Evolutionary conservation across 2,888 invertebrate genomes (phyloP).

Genomic region (Lasioglossum leucozonium): DNA sequence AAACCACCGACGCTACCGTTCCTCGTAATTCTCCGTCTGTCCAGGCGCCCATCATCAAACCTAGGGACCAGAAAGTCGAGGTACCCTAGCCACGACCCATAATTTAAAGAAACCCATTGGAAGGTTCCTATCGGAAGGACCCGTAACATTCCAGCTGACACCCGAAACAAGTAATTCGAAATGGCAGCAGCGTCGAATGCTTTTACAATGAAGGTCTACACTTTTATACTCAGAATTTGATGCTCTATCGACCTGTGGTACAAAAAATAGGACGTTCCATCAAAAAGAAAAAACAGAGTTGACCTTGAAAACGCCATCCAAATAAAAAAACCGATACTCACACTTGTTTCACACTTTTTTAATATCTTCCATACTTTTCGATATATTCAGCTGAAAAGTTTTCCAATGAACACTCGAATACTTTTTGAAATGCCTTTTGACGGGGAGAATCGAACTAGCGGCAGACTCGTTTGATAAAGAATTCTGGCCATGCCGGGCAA

Average conservation of each 20-base stretch:
- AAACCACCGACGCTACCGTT: conserved; percentile 16
- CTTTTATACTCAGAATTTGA: no score
- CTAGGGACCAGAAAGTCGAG: conserved; percentile 14
- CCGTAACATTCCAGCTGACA: neutral
- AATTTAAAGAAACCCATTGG: conserved; percentile 42
- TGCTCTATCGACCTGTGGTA: no score
- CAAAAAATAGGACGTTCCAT: no score
- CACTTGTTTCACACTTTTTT: no score
- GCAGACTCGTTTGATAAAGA: neutral
- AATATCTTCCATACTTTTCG: no score
- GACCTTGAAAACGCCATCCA: no score
- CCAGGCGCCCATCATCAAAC: conserved; percentile 27
- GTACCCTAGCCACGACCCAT: conserved; percentile 10
- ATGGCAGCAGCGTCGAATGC: neutral
- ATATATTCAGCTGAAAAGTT: no score
- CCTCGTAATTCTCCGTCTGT: conserved; percentile 13
- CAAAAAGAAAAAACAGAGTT: no score
- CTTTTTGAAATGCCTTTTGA: neutral
- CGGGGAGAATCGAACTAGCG: neutral
- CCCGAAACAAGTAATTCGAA: conserved; percentile 4
- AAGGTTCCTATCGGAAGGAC: neutral
- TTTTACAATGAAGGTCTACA: no score
- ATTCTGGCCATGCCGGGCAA: conserved; percentile 50
- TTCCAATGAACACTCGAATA: no score
- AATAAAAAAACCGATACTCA: no score